These are phyloP conservation scores for Amaurobius ferox DNA, from an alignment of 2,888 invertebrate species.

Conservation along the genomic window DNA sequence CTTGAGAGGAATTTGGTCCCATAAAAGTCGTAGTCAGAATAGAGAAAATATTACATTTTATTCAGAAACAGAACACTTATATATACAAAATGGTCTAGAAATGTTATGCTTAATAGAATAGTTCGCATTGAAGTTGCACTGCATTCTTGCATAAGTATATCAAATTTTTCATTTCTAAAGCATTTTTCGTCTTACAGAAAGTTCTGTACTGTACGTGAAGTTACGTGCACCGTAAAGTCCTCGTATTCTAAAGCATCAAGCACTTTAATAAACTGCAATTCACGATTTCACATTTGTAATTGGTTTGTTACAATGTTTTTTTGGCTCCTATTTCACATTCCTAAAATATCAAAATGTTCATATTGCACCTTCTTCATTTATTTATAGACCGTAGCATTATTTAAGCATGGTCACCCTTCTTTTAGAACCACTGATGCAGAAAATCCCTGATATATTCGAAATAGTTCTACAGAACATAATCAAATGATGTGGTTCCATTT, in stretches of 20 bases:
- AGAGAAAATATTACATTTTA: conserved; percentile 21
- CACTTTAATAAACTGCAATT: no score
- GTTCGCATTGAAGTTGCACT: neutral
- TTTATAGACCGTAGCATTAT: neutral
- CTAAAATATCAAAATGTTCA: neutral
- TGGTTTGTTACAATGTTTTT: neutral
- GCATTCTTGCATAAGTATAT: neutral
- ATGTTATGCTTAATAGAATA: neutral
- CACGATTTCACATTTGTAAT: no score
- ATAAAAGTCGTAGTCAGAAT: no score
- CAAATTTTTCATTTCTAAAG: neutral
- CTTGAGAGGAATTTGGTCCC: no score
- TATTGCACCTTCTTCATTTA: conserved; percentile 3
- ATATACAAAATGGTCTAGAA: neutral
- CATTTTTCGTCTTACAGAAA: neutral
- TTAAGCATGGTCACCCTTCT: no score
- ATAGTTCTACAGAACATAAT: no score
- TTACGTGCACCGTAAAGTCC: neutral
- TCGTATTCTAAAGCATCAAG: no score
- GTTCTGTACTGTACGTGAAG: neutral
- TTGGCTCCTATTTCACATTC: neutral
- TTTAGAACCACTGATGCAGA: no score
- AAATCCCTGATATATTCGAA: no score
- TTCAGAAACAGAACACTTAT: conserved; percentile 10
- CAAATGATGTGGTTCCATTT: no score